A percentile compares a stretch with the other conserved stretches of the same genome.
These are phyloP conservation scores for Cancer borealis DNA, from an alignment of 2,888 invertebrate genomes.

Conservation along the genomic window DNA sequence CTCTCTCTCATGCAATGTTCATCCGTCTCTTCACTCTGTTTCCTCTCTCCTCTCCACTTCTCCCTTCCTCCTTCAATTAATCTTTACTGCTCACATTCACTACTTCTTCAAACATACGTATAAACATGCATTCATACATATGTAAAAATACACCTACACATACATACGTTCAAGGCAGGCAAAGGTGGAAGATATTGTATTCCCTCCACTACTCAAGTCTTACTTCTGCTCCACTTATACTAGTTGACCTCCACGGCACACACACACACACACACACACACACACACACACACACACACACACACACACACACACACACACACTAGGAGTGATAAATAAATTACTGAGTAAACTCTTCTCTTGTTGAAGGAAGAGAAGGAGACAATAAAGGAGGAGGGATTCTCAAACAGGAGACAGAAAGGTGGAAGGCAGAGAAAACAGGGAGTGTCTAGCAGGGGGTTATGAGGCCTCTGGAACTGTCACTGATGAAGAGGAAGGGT, in stretches of 20 bases:
- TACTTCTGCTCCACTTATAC: neutral
- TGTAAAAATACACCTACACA: neutral
- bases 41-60: neutral
- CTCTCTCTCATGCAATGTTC: neutral
- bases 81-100: neutral
- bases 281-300: conserved; percentile 26
- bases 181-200: neutral
- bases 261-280: conserved; percentile 7
- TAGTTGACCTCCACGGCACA: neutral
- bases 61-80: neutral
- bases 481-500: neutral
- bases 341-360: neutral
- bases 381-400: neutral
- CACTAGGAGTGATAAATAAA: neutral
- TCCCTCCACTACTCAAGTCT: neutral
- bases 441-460: neutral
- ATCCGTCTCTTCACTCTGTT: neutral
- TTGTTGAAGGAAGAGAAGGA: neutral
- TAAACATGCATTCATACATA: neutral
- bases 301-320: neutral
- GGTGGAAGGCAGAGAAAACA: neutral
- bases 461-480: neutral
- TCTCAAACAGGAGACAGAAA: neutral
- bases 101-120: neutral
- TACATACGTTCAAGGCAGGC: neutral